Percentiles rank a stretch among this genome's conserved stretches.
phyloP scores from a whole-genome alignment of 2,797 vertebrate genomes.

The Thalassophryne amazonica region DNA sequence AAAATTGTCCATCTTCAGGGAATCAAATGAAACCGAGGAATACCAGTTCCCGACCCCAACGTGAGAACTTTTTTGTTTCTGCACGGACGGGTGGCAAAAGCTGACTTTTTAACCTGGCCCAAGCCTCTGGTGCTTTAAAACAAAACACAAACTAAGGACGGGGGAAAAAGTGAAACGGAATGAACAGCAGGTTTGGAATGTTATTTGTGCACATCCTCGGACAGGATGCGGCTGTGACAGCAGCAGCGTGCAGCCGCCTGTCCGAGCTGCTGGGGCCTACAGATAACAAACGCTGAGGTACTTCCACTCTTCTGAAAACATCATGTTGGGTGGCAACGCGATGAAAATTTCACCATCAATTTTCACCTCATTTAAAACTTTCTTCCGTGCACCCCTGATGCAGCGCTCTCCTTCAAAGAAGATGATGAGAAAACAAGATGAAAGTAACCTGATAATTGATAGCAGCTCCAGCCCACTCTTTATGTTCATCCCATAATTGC shows the following conservation, averaged over 20 bases:
- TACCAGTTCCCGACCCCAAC: background rate
- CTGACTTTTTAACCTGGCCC: conserved; percentile 44
- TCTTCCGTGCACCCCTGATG: no score
- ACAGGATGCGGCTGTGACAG: conserved; percentile 78
- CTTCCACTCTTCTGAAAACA: no score
- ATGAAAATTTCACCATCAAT: background rate
- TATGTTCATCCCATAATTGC: conserved; percentile 24
- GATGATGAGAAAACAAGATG: background rate
- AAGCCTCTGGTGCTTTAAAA: conserved; percentile 53
- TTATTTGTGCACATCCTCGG: conserved; percentile 54
- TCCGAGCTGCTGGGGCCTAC: conserved; percentile 15
- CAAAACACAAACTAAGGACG: conserved; percentile 45
- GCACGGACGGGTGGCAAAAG: conserved; percentile 28
- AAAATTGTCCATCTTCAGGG: background rate
- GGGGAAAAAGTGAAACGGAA: conserved; percentile 35
- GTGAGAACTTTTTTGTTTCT: conserved; percentile 56
- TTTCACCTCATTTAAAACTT: no score
- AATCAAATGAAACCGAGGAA: background rate
- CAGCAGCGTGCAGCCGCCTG: conserved; percentile 31
- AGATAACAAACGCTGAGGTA: conserved; percentile 51
- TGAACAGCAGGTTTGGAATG: conserved; percentile 60
- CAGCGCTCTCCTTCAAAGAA: background rate
- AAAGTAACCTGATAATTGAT: conserved; percentile 7
- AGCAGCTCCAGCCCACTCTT: conserved; percentile 19
- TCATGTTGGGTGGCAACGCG: no score